Conservation (phyloP, 2,797 vertebrate species). For the Ctenopoma kingsleyae region DNA sequence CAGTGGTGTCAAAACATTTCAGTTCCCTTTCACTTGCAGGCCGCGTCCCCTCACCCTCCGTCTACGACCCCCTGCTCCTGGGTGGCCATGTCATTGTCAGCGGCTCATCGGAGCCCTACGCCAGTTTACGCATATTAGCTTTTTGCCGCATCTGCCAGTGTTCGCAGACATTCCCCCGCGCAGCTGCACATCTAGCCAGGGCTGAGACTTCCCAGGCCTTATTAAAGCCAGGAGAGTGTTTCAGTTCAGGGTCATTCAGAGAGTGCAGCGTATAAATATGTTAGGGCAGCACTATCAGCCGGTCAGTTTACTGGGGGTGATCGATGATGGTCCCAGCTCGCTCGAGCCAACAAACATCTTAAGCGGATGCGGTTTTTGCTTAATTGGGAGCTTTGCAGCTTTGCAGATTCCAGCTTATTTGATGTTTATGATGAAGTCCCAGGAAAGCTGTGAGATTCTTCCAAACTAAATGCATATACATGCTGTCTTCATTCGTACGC, state of each 20-base stretch:
- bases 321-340: constrained; percentile 84
- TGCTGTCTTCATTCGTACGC: constrained; percentile 78
- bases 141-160: constrained; percentile 81
- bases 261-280: constrained; percentile 83
- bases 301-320: constrained; percentile 84
- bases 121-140: constrained; percentile 85
- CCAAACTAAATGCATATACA: constrained; percentile 81
- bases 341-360: constrained; percentile 85
- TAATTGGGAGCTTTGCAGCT: constrained; percentile 89
- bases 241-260: constrained; percentile 80
- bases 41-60: constrained; percentile 52
- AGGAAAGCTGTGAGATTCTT: constrained; percentile 77
- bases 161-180: constrained; percentile 56
- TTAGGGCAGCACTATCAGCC: constrained; percentile 79
- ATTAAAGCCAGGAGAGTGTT: constrained; percentile 81
- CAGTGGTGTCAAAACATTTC: constrained; percentile 86
- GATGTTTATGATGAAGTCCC: constrained; percentile 86
- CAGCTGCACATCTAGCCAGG: constrained; percentile 44
- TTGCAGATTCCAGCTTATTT: constrained; percentile 75
- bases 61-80: constrained; percentile 45
- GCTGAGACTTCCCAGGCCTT: constrained; percentile 74
- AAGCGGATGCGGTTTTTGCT: constrained; percentile 84
- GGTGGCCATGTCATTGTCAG: constrained; percentile 69
- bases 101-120: constrained; percentile 70
- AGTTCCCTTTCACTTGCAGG: constrained; percentile 77